Evolutionary conservation across 2,888 invertebrate genomes (phyloP), one percentile per base, ranked within the genome.

Genomic region (Tiliacea aurago): DNA sequence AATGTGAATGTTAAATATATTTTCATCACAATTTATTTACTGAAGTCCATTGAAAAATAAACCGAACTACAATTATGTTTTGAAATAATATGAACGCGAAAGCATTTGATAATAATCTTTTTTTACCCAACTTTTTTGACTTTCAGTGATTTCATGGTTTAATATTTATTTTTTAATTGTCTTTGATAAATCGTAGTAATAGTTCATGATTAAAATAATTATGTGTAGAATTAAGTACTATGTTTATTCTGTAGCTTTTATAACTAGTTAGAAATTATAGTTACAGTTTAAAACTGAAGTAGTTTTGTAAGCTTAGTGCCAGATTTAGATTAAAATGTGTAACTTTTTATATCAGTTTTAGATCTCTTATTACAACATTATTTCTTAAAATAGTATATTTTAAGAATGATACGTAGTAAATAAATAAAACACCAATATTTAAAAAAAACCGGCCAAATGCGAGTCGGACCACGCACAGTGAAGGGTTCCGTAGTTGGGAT

Each of bases 251-350:
- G 83, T 88, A 87, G 83, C 86, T 87, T 88, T 87, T 84, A 81
- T 81, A 86, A 72, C 64, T 82, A 70, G 55, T 43, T 81, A 78
- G 56, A 13, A 37, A 37, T 37, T 49, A 55, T 81, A 80, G 68
- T 73, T 68, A 73, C 86, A 88, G 87, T 88, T 86, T 59, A 72
- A 85, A 88, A 89, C 87, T 84, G 86, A 73, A 59, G 49, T 80
- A 83, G n/a, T 80, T 78, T 78, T 78, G 55, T 80, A 78, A 83
- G 84, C 71, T 80, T 88, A 86, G 85, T 85, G 87, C 86, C 85
- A 88, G 83, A 82, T 49, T 58, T 84, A 82, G 77, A 37, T 20
- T 64, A 9, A 61, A 67, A 73, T 51, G 7, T 78, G 78, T 78
- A 80, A 55, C 28, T 70, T 67, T 67, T 45, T 63, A 58, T 53